A percentile compares a stretch with the other conserved stretches of the same genome.
phyloP scores from a whole-genome alignment of 2,113 vertebrate genomes.

The Melanostigma gelatinosum region DNA sequence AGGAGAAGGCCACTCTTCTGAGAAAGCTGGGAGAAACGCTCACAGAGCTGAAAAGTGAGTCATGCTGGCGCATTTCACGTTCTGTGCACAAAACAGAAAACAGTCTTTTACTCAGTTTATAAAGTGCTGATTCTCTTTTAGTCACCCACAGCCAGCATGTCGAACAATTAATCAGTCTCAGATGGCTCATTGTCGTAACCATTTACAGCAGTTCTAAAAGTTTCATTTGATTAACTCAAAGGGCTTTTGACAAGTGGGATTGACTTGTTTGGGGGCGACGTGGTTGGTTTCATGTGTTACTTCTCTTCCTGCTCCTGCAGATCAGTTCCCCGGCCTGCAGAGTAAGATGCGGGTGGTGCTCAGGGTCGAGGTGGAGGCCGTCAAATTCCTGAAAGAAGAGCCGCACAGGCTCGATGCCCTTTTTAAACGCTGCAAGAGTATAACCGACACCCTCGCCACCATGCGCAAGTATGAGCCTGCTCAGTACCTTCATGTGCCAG shows the following conservation, averaged over 20 bases:
- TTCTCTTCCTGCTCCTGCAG: constrained; percentile 71
- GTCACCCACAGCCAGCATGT: constrained; percentile 53
- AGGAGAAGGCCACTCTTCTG: constrained; percentile 93
- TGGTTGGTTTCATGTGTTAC: not conserved
- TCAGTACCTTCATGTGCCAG: not conserved
- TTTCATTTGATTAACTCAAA: constrained; percentile 13
- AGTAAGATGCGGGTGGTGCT: constrained; percentile 99
- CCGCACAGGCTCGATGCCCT: constrained; percentile 94
- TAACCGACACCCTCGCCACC: constrained; percentile 87
- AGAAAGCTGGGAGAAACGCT: constrained; percentile 95
- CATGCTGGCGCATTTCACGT: constrained; percentile 44
- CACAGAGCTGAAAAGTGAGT: constrained; percentile 95
- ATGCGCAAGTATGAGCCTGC: constrained; percentile 80
- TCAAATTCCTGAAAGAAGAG: constrained; percentile 99
- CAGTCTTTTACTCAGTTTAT: constrained; percentile 38
- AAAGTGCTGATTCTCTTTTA: constrained; percentile 54
- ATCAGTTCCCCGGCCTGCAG: constrained; percentile 97
- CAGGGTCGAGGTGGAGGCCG: constrained; percentile 96
- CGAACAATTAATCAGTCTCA: constrained; percentile 49
- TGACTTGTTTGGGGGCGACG: not conserved
- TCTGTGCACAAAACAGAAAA: constrained; percentile 42
- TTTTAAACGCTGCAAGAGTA: constrained; percentile 93
- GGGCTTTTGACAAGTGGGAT: constrained; percentile 8
- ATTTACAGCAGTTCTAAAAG: constrained; percentile 20
- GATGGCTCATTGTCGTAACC: constrained; percentile 44